phyloP scores from a whole-genome alignment of 2,113 vertebrate species.

The Campylorhamphus procurvoides region DNA sequence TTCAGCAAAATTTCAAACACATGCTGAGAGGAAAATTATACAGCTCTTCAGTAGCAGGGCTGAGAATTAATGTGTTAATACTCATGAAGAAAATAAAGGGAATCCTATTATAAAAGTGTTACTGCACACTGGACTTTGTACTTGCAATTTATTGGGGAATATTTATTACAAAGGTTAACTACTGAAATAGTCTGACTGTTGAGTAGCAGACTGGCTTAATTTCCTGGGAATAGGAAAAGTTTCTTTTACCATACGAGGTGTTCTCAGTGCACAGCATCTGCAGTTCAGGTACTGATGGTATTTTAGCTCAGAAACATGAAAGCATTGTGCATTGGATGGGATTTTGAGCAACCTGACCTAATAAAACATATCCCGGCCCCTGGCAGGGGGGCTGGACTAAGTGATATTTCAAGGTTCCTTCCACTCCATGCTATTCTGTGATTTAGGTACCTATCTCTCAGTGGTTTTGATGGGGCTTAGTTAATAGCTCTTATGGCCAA shows the following conservation, averaged over 20 bases:
- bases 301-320: not conserved
- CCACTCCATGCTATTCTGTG: not conserved
- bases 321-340: not conserved
- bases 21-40: not conserved
- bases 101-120: not conserved
- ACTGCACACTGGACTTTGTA: not conserved
- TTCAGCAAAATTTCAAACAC: not conserved
- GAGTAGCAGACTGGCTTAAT: not conserved
- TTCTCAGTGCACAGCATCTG: not conserved
- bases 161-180: not conserved
- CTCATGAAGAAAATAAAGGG: not conserved
- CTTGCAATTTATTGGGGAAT: not conserved
- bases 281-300: not conserved
- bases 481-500: not conserved
- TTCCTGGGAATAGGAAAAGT: not conserved
- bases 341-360: not conserved
- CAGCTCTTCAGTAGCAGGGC: not conserved
- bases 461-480: fast-evolving
- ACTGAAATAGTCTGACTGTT: not conserved
- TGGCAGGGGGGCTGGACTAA: not conserved
- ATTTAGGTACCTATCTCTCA: not conserved
- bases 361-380: not conserved
- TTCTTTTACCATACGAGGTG: not conserved
- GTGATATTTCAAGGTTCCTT: not conserved
- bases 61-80: not conserved